Evolutionary conservation across 2,888 invertebrate genomes (phyloP).

Genomic region (Caradrina kadenii): DNA sequence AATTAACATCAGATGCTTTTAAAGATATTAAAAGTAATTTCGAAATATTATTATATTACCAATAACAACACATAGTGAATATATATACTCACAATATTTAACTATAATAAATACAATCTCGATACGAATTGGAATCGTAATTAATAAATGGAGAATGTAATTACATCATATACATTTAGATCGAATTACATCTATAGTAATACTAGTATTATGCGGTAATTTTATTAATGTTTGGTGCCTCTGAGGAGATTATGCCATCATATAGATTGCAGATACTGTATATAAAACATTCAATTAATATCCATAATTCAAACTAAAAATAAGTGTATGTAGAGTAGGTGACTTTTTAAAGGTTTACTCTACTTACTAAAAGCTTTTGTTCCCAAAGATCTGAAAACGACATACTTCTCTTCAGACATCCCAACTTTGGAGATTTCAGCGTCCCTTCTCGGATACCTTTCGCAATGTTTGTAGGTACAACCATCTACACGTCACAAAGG

Average conservation of each 20-base stretch:
- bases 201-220: constrained; percentile 11
- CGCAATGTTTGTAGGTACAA: constrained; percentile 54
- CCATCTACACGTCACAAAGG: constrained; percentile 51
- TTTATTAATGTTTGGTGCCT: constrained; percentile 13
- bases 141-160: constrained; percentile 42
- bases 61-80: background rate
- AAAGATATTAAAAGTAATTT: background rate
- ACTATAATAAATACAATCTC: constrained; percentile 30
- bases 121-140: constrained; percentile 28
- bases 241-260: too few species aligned
- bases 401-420: background rate
- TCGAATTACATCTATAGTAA: constrained; percentile 14
- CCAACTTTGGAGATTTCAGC: constrained; percentile 13
- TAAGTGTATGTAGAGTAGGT: too few species aligned
- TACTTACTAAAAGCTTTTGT: constrained; percentile 1
- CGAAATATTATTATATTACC: background rate
- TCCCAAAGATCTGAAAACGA: constrained; percentile 16
- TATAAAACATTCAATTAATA: too few species aligned
- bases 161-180: constrained; percentile 34
- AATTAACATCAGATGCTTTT: too few species aligned
- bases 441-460: constrained; percentile 17
- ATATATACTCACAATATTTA: constrained; percentile 10
- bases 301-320: background rate
- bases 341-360: background rate
- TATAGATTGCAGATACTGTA: too few species aligned